Conservation (phyloP, 64 coral and sea anemone genomes). For the Stichodactyla helianthus region DNA sequence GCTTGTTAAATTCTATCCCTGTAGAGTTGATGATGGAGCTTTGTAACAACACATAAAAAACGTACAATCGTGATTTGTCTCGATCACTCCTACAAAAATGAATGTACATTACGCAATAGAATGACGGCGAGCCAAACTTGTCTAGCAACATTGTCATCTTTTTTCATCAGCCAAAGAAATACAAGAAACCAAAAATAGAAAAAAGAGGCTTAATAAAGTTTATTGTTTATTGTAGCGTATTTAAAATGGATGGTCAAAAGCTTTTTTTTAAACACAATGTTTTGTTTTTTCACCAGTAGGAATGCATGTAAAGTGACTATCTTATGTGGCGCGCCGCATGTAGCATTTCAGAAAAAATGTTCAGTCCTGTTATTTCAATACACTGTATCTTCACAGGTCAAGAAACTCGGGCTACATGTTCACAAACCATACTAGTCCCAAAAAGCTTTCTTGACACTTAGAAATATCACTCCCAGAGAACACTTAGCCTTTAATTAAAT, state of each 20-base stretch:
- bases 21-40: background rate
- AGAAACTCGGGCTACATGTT: background rate
- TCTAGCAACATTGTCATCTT: too few relatives aligned
- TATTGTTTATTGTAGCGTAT: too few relatives aligned
- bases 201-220: too few relatives aligned
- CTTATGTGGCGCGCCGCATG: background rate
- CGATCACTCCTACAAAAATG: background rate
- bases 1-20: background rate
- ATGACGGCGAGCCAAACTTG: too few relatives aligned
- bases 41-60: background rate
- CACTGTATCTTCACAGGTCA: too few relatives aligned
- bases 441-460: background rate
- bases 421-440: background rate
- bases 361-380: too few relatives aligned
- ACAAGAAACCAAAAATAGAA: too few relatives aligned
- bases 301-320: too few relatives aligned
- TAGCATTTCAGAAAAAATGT: background rate
- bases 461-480: background rate
- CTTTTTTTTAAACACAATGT: background rate
- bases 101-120: too few relatives aligned
- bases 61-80: background rate
- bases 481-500: background rate
- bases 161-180: too few relatives aligned
- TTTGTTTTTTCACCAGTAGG: background rate
- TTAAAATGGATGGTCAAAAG: too few relatives aligned